Base-by-base conservation (phyloP, 2,113 vertebrate genomes). In the Pipa parva region DNA sequence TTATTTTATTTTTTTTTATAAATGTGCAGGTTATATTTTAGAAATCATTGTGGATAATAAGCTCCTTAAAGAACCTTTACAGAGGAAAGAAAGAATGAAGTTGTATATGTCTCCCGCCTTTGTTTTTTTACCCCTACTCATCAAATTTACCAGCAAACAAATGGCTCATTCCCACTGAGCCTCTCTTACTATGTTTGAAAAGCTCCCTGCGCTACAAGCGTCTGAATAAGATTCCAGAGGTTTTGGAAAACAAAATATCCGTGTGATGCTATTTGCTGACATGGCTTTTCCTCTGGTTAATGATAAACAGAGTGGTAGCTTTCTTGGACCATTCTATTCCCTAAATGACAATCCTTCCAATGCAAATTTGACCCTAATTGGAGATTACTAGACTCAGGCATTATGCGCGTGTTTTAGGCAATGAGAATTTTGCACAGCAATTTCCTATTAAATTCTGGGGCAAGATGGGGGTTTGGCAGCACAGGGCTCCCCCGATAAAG, bases 121-220 rank as follows among this genome's bases (percentile, higher is more conserved):
- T n/a, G n/a, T n/a, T n/a, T n/a, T n/a, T n/a, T n/a, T n/a, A n/a
- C n/a, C n/a, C n/a, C n/a, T n/a, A n/a, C 31, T 33, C 31, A 33
- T 33, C 31, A 33, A 12, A 7, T 33, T 12, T 33, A n/a, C 31
- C 7, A 2, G 2, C 8, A 3, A 36, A 36, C 33, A 3, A 36
- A 13, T 13, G 7, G 33, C 17, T 15, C 1, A 17, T 42, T 42
- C 39, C 39, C 39, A 42, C 39, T n/a, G 39, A 13, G n/a, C 10
- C 39, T 17, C 39, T 42, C 39, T 7, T n/a, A 42, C 2, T 17
- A 42, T n/a, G 39, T 42, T 82, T 85, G 79, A 80, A 88, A 83
- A 83, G 77, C 75, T 83, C 77, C 77, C 84, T 82, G 78, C 72
- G 76, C 84, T 81, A 85, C 83, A 83, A 75, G 79, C 76, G 79